Percentiles rank a stretch among this genome's conserved stretches.
Conservation (phyloP, 2,113 vertebrate genomes). For the Rynchops niger region DNA sequence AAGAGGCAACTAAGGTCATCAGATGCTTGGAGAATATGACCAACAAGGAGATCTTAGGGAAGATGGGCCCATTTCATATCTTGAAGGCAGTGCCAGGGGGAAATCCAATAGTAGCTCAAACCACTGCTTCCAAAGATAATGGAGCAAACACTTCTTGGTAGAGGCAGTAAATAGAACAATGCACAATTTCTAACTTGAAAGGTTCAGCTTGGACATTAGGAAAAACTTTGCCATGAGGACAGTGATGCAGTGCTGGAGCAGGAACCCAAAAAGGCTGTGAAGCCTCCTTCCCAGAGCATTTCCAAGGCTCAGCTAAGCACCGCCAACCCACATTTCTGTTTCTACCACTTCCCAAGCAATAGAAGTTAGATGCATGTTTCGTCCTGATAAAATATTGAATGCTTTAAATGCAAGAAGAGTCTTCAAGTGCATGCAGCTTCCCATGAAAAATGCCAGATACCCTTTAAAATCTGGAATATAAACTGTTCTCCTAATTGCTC, state of each 20-base stretch:
- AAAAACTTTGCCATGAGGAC: neutral
- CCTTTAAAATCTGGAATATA: neutral
- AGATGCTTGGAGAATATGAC: neutral
- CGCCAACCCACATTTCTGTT: neutral
- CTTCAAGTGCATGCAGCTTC: neutral
- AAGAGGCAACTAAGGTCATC: neutral
- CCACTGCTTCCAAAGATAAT: neutral
- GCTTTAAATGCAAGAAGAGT: neutral
- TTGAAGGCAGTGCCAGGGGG: neutral
- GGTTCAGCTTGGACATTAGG: neutral
- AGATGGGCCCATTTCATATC: neutral
- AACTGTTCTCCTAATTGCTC: neutral
- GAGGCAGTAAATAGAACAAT: neutral
- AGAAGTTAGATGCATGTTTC: neutral
- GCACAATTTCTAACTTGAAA: neutral
- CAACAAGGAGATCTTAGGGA: neutral
- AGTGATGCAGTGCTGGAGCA: neutral
- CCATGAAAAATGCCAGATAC: neutral
- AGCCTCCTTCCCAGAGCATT: neutral
- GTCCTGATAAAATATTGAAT: neutral
- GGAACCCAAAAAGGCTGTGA: neutral
- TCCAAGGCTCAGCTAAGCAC: neutral
- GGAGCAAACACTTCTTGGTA: neutral
- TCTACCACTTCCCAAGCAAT: neutral
- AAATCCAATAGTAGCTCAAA: neutral